phyloP scores from a whole-genome alignment of 2,113 vertebrate species.

The Phrynosoma blainvillii region DNA sequence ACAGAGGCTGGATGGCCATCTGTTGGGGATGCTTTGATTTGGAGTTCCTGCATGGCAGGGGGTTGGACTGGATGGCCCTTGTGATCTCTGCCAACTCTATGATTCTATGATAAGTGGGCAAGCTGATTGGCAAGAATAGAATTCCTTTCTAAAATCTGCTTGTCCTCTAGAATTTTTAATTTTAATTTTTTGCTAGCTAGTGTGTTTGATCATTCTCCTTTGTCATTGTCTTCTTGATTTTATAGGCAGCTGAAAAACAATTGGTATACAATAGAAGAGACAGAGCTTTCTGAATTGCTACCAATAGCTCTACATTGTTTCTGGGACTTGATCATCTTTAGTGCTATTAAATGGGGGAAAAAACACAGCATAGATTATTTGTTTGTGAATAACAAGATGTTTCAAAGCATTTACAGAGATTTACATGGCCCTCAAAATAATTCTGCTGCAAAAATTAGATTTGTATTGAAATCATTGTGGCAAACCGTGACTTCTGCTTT shows the following conservation, averaged over 20 bases:
- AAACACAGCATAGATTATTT: background rate
- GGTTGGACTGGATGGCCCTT: too few species aligned
- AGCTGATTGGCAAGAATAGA: background rate
- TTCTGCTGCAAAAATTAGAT: background rate
- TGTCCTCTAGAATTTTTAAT: background rate
- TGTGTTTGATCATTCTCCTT: background rate
- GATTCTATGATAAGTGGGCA: background rate
- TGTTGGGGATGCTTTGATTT: too few species aligned
- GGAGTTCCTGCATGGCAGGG: too few species aligned
- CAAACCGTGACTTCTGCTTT: slow-evolving; percentile 20
- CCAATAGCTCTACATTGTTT: background rate
- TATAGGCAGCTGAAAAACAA: background rate
- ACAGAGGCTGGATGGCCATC: too few species aligned
- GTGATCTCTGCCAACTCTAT: too few species aligned
- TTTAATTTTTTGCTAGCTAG: background rate
- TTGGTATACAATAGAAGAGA: background rate
- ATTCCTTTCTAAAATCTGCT: background rate
- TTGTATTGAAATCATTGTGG: slow-evolving; percentile 14
- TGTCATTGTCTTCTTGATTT: slow-evolving; percentile 17
- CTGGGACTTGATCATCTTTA: background rate
- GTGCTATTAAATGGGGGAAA: background rate
- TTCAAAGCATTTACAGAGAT: background rate
- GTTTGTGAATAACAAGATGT: background rate
- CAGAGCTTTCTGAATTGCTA: background rate
- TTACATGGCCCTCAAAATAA: background rate